phyloP scores from a whole-genome alignment of 2,113 vertebrate species.

The Tinamus guttatus region DNA sequence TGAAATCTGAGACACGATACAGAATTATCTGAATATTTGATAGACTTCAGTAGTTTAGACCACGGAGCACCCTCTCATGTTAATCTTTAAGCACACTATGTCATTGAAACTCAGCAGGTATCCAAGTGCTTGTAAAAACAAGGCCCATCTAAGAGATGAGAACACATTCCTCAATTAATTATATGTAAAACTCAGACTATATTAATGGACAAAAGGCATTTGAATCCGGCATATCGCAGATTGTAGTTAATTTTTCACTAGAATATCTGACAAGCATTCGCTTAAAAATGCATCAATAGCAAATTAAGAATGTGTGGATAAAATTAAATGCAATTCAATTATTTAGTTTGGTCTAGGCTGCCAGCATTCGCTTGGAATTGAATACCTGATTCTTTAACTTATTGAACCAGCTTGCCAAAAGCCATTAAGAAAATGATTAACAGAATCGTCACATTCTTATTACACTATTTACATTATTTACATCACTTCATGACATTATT shows the following conservation, averaged over 20 bases:
- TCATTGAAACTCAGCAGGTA: background rate
- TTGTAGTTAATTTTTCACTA: conserved; percentile 50
- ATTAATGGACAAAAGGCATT: background rate
- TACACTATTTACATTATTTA: background rate
- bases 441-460: conserved; percentile 6
- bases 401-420: conserved; percentile 30
- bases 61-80: background rate
- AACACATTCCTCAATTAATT: background rate
- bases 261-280: background rate
- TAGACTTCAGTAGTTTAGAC: background rate
- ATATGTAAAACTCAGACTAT: background rate
- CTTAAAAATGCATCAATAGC: conserved; percentile 5
- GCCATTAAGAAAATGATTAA: conserved; percentile 47
- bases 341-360: background rate
- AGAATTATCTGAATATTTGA: background rate
- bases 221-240: background rate
- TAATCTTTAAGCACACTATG: background rate
- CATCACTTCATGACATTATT: background rate
- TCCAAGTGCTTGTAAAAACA: background rate
- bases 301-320: background rate
- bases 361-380: background rate
- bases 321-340: background rate
- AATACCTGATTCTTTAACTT: conserved; percentile 12
- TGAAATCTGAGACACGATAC: background rate
- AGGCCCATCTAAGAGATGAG: background rate